Evolutionary conservation across 2,113 vertebrate genomes (phyloP).

Genomic region (Planiliza haematocheilus): DNA sequence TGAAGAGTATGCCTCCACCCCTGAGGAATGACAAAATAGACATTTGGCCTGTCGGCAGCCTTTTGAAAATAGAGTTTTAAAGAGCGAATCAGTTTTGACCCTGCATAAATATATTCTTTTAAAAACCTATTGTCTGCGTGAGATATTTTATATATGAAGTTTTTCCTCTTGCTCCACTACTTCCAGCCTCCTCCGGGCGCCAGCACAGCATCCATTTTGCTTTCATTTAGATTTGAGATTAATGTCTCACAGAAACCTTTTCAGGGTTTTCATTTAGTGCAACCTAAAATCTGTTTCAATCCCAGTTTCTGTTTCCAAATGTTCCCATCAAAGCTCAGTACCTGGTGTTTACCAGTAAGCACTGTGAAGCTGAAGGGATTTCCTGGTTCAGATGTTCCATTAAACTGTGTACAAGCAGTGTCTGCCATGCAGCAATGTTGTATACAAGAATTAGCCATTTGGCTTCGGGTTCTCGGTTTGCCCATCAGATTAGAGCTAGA

Average conservation of each 20-base stretch:
- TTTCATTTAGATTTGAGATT: slow-evolving; percentile 42
- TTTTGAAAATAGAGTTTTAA: slow-evolving; percentile 26
- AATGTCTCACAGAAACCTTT: slow-evolving; percentile 24
- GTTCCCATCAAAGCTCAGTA: slow-evolving; percentile 11
- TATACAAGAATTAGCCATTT: slow-evolving; percentile 18
- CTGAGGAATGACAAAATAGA: slow-evolving; percentile 1
- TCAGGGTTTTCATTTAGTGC: slow-evolving; percentile 16
- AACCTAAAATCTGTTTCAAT: slow-evolving; percentile 33
- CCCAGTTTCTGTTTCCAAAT: slow-evolving; percentile 22
- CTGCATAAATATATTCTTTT: slow-evolving; percentile 15
- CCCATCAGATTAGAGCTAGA: slow-evolving; percentile 22
- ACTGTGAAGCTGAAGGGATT: background rate
- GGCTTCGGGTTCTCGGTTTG: slow-evolving; percentile 18
- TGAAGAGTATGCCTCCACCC: background rate
- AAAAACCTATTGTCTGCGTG: background rate
- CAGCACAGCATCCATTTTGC: slow-evolving; percentile 27
- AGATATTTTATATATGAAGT: slow-evolving; percentile 17
- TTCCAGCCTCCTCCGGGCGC: slow-evolving; percentile 37
- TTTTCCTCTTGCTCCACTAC: slow-evolving; percentile 21
- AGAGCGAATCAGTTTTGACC: background rate
- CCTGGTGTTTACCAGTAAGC: slow-evolving; percentile 2
- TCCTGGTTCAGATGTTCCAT: background rate
- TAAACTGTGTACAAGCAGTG: background rate
- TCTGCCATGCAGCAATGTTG: background rate
- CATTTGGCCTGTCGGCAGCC: slow-evolving; percentile 15